Evolutionary conservation across 2,797 vertebrate species (phyloP), one percentile per base, ranked within the genome.

Genomic region (Alcedo atthis): DNA sequence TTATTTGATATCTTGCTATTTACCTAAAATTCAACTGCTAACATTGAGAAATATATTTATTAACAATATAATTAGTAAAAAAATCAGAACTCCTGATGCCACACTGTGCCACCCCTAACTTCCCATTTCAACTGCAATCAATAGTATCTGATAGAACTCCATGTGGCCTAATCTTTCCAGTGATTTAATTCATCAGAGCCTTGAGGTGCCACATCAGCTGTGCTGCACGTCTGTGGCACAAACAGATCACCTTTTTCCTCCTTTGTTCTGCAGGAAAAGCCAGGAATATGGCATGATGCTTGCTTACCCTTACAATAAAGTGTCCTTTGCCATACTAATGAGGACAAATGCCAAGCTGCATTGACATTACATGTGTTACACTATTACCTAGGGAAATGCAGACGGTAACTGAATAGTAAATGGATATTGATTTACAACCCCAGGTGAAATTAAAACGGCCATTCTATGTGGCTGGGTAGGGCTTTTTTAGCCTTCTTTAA

Each of bases 351-450:
- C 90, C 96, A 96, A 96, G 84, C 93, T 92, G 42, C 91, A 87
- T 73, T 97, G 95, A 97, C 96, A 95, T 92, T 88, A 95, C 93
- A 85, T 75, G 91, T 95, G 97, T 95, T 96, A 79, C 45, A 87
- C 91, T 91, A 94, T 96, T 93, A 96, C 91, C 97, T 75, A 92
- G 97, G 97, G 97, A 97, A 95, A 96, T 75, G 90, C 83, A 89
- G 79, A 85, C 89, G 91, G 93, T 81, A 87, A 91, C 94, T 83
- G 93, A 93, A 97, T 97, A 95, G 95, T 91, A 96, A 95, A 97
- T 96, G 86, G 94, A 33, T 95, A 98, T 97, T 87, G 97, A 98
- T 97, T 98, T 96, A 96, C 11, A 62, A 96, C 87, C 95, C 94
- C 93, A 96, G 67, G 93, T 97, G 95, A 96, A 96, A 97, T 95